Evolutionary conservation across 1,140 invertebrate genomes (phyloP), one percentile per base, ranked within the genome.

Genomic region (Drosophila nigromelanica): DNA sequence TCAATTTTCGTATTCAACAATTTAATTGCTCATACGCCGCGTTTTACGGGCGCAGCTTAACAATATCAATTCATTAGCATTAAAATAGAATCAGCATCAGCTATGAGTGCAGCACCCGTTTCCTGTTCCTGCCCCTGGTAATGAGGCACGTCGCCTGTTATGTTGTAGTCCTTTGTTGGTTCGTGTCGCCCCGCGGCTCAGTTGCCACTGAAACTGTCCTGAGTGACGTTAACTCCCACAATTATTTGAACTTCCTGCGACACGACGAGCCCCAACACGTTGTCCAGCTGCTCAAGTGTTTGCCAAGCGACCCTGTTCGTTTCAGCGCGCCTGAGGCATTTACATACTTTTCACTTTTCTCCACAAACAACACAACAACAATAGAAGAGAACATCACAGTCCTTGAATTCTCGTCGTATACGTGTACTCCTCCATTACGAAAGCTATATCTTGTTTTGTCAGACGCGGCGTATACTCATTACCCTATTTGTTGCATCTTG

Each of bases 21-120:
- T 87, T 79, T 82, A 82, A 89, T 89, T 79, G 50, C 76, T 45
- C 69, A 89, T 87, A 86, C 80, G 77, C 63, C 72, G 48, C 62
- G 61, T 47, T 52, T 14, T n/a, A 15, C 15, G 11, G 55, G 45
- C 52, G 35, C 40, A 33, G 62, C 76, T 45, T 51, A 24, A 45
- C 68, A 67, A 82, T 89, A 89, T 78, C 83, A 89, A 87, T 87
- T 87, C 83, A 87, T 89, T 89, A 87, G 82, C 83, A 87, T 87
- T 82, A 76, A 70, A 74, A 76, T 45, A 18, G 58, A 15, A 24
- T 50, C 15, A 18, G 35, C 67, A 21, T 11, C 14, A 14, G 21
- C 15, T 27, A 5, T 27, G 27, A 27, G 27, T 40, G 27, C 27
- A 33, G 51, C 33, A 27, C 47, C 37, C 48, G 48, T 55, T 70